These are phyloP conservation scores for Melanchra persicariae DNA, from an alignment of 2,888 invertebrate species.

Conservation along the genomic window DNA sequence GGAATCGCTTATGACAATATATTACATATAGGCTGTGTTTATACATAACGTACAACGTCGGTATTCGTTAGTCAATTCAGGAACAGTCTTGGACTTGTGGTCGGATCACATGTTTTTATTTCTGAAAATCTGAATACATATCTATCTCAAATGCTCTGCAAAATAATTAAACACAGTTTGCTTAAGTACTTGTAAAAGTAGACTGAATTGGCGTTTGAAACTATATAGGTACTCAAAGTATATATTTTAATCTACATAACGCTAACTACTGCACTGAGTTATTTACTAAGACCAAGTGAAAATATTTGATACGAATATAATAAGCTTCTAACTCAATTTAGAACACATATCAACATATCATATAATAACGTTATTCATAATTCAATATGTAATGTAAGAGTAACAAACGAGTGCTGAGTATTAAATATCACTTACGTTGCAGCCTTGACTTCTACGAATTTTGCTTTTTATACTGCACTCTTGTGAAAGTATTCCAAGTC, in stretches of 20 bases:
- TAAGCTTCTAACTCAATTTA: background rate
- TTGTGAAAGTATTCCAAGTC: background rate
- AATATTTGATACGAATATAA: background rate
- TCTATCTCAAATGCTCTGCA: background rate
- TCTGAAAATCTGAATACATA: too few relatives aligned
- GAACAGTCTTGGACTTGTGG: background rate
- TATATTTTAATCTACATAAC: too few relatives aligned
- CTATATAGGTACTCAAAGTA: too few relatives aligned
- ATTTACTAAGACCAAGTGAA: background rate
- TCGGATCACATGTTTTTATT: too few relatives aligned
- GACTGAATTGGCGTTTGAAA: too few relatives aligned
- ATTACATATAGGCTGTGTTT: background rate
- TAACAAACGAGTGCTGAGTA: conserved; percentile 4
- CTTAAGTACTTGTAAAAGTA: background rate
- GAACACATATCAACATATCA: background rate
- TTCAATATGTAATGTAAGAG: background rate
- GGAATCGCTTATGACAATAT: background rate
- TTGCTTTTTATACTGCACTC: conserved; percentile 1
- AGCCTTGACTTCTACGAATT: conserved; percentile 10
- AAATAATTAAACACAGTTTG: too few relatives aligned
- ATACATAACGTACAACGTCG: background rate
- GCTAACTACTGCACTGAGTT: too few relatives aligned
- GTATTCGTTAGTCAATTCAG: background rate
- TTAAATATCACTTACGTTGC: conserved; percentile 5
- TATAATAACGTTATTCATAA: background rate